Evolutionary conservation across 2,113 vertebrate genomes (phyloP).

Genomic region (Platichthys stellatus): DNA sequence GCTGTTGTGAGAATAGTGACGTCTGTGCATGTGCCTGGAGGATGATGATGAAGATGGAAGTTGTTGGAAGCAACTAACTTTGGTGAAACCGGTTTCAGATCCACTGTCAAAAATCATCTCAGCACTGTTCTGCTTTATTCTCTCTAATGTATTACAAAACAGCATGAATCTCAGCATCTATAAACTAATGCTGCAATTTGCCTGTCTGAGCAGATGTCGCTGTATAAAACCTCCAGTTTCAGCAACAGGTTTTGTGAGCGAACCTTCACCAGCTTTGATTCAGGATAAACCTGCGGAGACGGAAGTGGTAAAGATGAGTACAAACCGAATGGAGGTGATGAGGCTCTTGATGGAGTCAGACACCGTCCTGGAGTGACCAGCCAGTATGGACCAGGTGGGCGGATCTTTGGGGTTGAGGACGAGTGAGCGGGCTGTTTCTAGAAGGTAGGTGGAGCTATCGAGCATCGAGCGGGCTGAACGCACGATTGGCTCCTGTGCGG

Average conservation of each 20-base stretch:
- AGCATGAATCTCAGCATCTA: constrained; percentile 23
- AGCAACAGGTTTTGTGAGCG: constrained; percentile 13
- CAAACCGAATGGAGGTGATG: constrained; percentile 97
- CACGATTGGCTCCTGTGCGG: constrained; percentile 94
- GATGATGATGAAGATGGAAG: too few relatives aligned
- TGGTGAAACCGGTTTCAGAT: too few relatives aligned
- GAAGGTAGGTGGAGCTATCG: constrained; percentile 93
- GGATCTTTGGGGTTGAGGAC: constrained; percentile 99
- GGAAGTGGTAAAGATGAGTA: constrained; percentile 22
- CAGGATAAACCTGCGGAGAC: constrained; percentile 32
- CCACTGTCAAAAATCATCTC: constrained; percentile 5
- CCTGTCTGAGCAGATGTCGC: constrained; percentile 29
- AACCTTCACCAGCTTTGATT: constrained; percentile 10
- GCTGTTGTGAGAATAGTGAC: too few relatives aligned
- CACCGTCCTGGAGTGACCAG: constrained; percentile 95
- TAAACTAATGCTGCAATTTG: constrained; percentile 46
- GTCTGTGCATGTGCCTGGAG: too few relatives aligned
- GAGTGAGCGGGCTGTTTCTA: constrained; percentile 93
- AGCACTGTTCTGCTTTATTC: too few relatives aligned
- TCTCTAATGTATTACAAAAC: background rate
- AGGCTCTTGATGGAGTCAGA: constrained; percentile 99
- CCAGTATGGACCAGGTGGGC: constrained; percentile 96
- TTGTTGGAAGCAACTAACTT: too few relatives aligned
- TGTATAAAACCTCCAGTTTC: constrained; percentile 21
- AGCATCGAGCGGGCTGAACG: constrained; percentile 95